Conservation (phyloP, 2,113 vertebrate species). For the Mesoclemmys tuberculata region DNA sequence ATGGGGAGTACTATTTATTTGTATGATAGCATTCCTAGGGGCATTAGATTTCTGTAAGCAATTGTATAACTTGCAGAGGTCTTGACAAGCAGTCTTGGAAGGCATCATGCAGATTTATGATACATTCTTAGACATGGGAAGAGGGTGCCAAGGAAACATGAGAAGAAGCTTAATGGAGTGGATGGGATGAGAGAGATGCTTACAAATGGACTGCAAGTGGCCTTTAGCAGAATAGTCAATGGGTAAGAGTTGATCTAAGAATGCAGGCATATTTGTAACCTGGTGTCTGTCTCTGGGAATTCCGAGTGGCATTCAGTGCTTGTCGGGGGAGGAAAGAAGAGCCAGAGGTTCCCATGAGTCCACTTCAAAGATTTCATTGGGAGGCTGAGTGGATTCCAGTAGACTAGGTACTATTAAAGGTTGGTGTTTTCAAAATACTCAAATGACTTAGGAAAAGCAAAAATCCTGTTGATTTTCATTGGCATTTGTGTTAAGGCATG, state of each 20-base stretch:
- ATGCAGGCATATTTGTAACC: background rate
- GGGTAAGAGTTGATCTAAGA: background rate
- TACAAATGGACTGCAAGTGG: accelerated
- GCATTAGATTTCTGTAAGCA: background rate
- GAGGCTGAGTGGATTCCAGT: background rate
- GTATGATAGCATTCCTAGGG: background rate
- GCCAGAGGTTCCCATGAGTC: background rate
- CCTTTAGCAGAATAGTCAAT: accelerated
- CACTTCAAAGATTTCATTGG: background rate
- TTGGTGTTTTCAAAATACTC: background rate
- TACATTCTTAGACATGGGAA: background rate
- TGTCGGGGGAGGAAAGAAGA: background rate
- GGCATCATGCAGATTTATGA: background rate
- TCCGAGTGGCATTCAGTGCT: background rate
- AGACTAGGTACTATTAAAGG: background rate
- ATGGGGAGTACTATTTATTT: background rate
- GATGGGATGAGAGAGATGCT: accelerated
- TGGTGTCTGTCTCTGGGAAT: background rate
- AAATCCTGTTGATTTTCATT: too few species aligned
- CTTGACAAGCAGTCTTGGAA: background rate
- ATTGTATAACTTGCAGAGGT: background rate
- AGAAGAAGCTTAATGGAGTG: accelerated
- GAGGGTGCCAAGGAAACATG: background rate
- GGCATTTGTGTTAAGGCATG: background rate
- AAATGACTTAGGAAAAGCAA: background rate